Conservation (phyloP, 30 jellyfish, hydroid and myxozoan genomes). For the Pelagia noctiluca region DNA sequence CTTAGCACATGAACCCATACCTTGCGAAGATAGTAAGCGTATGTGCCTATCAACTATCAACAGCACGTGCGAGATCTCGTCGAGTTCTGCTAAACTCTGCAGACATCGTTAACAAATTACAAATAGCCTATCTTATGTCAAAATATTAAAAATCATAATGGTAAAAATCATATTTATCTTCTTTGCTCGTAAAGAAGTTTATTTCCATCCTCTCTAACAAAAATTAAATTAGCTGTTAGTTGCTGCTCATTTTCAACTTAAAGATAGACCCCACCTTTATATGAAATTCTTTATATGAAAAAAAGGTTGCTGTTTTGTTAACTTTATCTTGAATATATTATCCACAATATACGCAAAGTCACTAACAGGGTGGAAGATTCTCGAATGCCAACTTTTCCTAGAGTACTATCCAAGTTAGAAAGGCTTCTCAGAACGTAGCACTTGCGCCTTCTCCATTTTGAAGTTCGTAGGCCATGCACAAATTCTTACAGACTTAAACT, state of each 20-base stretch:
- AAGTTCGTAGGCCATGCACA: not conserved
- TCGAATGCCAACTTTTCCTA: constrained; percentile 4
- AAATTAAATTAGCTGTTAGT: not conserved
- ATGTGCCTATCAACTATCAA: no score
- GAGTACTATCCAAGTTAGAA: constrained; percentile 2
- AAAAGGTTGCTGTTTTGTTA: not conserved
- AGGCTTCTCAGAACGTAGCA: constrained; percentile 9
- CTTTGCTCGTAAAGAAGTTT: constrained; percentile 11
- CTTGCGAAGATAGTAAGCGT: no score
- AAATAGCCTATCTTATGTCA: no score
- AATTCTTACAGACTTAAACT: no score
- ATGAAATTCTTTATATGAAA: not conserved
- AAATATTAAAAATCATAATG: no score
- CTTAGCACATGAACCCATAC: no score
- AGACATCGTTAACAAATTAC: no score
- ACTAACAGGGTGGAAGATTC: constrained; percentile 8
- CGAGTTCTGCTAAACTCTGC: no score
- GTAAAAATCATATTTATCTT: not conserved
- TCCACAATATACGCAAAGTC: constrained; percentile 13
- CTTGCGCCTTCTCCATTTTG: no score
- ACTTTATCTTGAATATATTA: constrained; percentile 1
- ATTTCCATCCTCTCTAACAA: constrained; percentile 15
- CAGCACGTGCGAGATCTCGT: no score
- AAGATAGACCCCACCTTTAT: constrained; percentile 14
- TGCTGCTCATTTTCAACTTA: constrained; percentile 14